Evolutionary conservation across 2,113 vertebrate species (phyloP), one percentile per base, ranked within the genome.

Genomic region (Albula goreensis): DNA sequence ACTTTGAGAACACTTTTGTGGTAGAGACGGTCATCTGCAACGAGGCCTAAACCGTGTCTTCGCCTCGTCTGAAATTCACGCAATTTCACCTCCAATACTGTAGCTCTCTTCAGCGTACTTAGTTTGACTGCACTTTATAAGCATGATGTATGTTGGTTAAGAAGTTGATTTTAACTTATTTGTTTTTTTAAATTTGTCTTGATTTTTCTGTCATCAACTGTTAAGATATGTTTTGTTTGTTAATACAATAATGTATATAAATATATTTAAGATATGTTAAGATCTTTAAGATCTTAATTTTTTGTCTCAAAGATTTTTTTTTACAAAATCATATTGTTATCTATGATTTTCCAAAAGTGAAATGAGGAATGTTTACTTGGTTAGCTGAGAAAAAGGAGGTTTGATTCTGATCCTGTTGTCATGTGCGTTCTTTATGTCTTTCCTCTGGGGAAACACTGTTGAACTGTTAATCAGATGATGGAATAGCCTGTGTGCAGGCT

Each of bases 1-100:
- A 99, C 92, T 98, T 98, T 15, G 98, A 97, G 91, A 99, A 98
- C 93, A 98, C 97, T 3, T 98, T 99, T 89, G 97, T 98, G 93
- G 96, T 99, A 0, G 98, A 99, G 94, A 99, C 98, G 0, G 89
- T 96, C 86, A 98, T 99, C 95, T 99, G 97, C 79, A 94, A 96
- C 70, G 89, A 93, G 87, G 88, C 92, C 86, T 96, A 92, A 96
- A 89, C 85, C 88, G 89, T 86, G 87, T 85, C 3, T 12, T 52
- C 2, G 51, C 53, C 8, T 80, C 86, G 85, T 74, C 87, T 85
- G 78, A 86, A 85, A 85, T 91, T 86, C 74, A 89, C 82, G 87
- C 87, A 79, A 92, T 93, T 91, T 91, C 91, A 92, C 90, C 86
- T 92, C 85, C 81, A 60, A 92, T 93, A 92, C 81, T 92, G 91